Evolutionary conservation across 2,888 invertebrate species (phyloP), one percentile per base, ranked within the genome.

Genomic region (Isotomurus palustris): DNA sequence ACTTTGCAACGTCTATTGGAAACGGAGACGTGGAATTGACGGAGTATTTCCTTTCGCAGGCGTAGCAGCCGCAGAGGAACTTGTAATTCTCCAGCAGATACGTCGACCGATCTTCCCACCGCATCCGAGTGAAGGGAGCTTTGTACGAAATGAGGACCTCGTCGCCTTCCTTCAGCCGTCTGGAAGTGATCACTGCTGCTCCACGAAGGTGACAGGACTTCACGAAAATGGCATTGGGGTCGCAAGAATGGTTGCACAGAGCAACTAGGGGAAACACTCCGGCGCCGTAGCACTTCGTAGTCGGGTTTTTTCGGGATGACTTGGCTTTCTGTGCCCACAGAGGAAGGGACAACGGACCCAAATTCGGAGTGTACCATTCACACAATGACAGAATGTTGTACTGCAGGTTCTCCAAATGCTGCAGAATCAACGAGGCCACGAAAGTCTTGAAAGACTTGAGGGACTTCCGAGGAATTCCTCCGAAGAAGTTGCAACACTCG

Each of bases 71-170:
- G 47, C 70, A 70, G 17, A 52, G 35, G 41, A 70, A 70, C 14
- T 59, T 53, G 43, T 67, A 70, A 32, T 66, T 64, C 17, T 62
- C 57, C 2, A 25, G 36, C 28, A 70, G 45, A 36, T 56, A 60
- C 6, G 25, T 40, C 35, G 50, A 58, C 22, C 70, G 27, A 1
- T 67, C 62, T 10, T 12, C 10, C 6, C 40, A 50, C 14, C 41
- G 29, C 49, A 63, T 56, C 1, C 51, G 36, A 14, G 62, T 50
- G 53, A 66, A 70, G 2, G 58, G 38, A 1, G 67, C 64, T 35
- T 67, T 68, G 45, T 70, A 70, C 1, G 66, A 64, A 6, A 70
- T 67, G n/a, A 45, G 51, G 3, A 70, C 36, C 52, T 70, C 70
- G 10, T 68, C 66, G 0, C 68, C 67, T 14, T 52, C 24, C 3